Base-by-base conservation (phyloP, 2,113 vertebrate genomes). In the Myiozetetes cayanensis region DNA sequence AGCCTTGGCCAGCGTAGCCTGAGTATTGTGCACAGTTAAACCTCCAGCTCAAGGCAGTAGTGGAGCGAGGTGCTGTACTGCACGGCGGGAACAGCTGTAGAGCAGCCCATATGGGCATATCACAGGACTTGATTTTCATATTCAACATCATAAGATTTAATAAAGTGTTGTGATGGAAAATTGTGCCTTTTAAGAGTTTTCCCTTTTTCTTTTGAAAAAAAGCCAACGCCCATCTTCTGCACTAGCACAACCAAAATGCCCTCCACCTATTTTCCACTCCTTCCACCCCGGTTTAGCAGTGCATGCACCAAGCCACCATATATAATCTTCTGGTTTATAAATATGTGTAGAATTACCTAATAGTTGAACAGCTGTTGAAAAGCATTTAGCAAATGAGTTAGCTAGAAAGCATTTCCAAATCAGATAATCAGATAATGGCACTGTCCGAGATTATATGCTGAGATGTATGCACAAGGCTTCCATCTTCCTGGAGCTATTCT, bases 371-470 rank as follows among this genome's bases (percentile, higher is more conserved):
- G 86, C 93, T 96, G 80, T 76, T 95, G 66, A 92, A 87, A 94
- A 94, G 59, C 95, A 89, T 87, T 96, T 94, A 88, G 87, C 71
- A 94, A 95, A 85, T 92, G 63, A 91, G 68, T 94, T 95, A 82
- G 28, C 63, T 90, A 35, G 56, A 85, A 94, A 89, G 14, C 63
- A 41, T 56, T 91, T 81, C 74, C 74, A 76, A 74, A 95, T 95
- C 85, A 85, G 80, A 86, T 76, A 74, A 95, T 95, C 85, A 85
- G 80, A 86, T 94, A 95, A 95, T 72, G 59, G 41, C 66, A 47
- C 39, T 85, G 72, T 50, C 58, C 0, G 6, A 94, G 62, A 87
- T 93, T 58, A 70, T 59, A 24, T 28, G 28, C 67, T 41, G 85
- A 95, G 91, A 55, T 80, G 25, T 47, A 19, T 21, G 50, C 1